Evolutionary conservation across 2,888 invertebrate genomes (phyloP).

Genomic region (Crepidodera aurea): DNA sequence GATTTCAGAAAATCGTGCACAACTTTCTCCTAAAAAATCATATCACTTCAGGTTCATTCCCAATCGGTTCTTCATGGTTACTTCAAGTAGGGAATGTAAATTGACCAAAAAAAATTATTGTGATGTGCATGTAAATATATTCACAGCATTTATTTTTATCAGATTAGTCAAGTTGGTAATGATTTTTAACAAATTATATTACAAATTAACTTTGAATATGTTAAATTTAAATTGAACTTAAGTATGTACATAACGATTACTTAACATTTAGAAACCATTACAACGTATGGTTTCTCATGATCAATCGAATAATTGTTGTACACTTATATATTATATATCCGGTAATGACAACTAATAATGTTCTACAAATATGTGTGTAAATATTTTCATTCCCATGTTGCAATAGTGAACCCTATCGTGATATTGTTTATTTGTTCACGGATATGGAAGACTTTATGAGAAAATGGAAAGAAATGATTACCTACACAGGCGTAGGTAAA

Average conservation of each 20-base stretch:
- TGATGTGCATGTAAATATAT: too few relatives aligned
- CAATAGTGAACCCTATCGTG: not conserved
- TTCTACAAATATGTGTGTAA: not conserved
- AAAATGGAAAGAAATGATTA: not conserved
- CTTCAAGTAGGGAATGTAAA: too few relatives aligned
- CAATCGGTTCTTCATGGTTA: too few relatives aligned
- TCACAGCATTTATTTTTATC: too few relatives aligned
- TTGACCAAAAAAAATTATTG: too few relatives aligned
- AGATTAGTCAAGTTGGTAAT: too few relatives aligned
- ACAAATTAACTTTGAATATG: not conserved
- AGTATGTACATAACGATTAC: not conserved
- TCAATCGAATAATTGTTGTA: not conserved
- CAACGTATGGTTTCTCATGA: not conserved
- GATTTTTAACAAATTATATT: not conserved
- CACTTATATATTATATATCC: not conserved
- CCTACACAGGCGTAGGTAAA: not conserved
- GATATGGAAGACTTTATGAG: not conserved
- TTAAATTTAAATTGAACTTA: not conserved
- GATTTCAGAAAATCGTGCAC: too few relatives aligned
- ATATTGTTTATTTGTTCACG: not conserved
- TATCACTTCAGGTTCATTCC: too few relatives aligned
- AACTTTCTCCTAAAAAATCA: too few relatives aligned
- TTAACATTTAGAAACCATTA: not conserved
- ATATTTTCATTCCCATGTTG: slow-evolving; percentile 1
- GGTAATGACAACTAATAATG: not conserved